A percentile compares a stretch with the other conserved stretches of the same genome.
These are phyloP conservation scores for Calliphora vomitoria DNA, from an alignment of 2,888 invertebrate species.

Conservation along the genomic window DNA sequence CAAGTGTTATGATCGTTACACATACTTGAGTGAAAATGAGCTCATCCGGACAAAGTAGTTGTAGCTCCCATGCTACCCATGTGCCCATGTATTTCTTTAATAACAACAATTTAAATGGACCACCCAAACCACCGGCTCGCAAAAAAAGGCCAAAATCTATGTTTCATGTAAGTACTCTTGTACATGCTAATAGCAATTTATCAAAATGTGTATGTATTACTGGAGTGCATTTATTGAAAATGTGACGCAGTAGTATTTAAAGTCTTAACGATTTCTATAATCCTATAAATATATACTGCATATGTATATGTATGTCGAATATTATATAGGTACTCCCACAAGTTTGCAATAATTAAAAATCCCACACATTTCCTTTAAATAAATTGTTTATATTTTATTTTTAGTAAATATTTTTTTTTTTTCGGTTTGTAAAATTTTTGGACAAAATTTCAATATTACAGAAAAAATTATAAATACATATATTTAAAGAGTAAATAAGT, in stretches of 20 bases:
- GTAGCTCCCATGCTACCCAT: slow-evolving; percentile 76
- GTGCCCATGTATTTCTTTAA: slow-evolving; percentile 62
- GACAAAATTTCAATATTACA: slow-evolving; percentile 26
- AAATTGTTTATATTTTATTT: slow-evolving; percentile 44
- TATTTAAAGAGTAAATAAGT: background rate
- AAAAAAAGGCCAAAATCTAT: slow-evolving; percentile 82
- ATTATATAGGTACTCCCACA: background rate
- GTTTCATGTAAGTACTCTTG: slow-evolving; percentile 66
- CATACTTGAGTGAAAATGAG: slow-evolving; percentile 77
- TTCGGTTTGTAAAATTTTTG: slow-evolving; percentile 33
- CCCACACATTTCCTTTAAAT: slow-evolving; percentile 57
- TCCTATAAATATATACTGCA: background rate
- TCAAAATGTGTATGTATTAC: background rate
- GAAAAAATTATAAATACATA: background rate
- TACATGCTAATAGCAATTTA: too few relatives aligned
- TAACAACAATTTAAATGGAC: slow-evolving; percentile 75
- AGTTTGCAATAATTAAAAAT: slow-evolving; percentile 37
- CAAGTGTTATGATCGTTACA: background rate
- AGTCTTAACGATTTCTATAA: slow-evolving; percentile 22
- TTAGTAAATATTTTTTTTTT: slow-evolving; percentile 21
- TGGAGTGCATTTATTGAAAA: background rate
- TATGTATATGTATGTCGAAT: background rate
- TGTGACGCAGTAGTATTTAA: background rate
- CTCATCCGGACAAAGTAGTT: slow-evolving; percentile 82
- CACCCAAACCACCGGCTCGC: slow-evolving; percentile 82